Evolutionary conservation across 2,888 invertebrate species (phyloP).

Genomic region (Hybos culiciformis): DNA sequence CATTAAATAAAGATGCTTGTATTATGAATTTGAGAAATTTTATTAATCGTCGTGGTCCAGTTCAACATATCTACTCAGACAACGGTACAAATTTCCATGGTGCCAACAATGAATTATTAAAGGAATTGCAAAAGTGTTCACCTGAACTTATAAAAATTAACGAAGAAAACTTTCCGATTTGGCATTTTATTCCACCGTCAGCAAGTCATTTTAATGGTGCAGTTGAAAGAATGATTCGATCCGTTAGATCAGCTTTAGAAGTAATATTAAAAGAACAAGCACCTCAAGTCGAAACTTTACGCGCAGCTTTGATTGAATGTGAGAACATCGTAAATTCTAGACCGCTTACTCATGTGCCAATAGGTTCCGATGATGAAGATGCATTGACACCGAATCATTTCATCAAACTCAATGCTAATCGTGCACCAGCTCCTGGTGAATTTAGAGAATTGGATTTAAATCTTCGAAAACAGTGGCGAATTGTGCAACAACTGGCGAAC

Average conservation of each 20-base stretch:
- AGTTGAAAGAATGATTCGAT: conserved; percentile 13
- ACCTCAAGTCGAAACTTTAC: conserved; percentile 8
- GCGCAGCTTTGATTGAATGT: conserved; percentile 11
- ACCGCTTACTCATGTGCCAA: conserved; percentile 12
- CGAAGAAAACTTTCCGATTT: too few relatives aligned
- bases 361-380: conserved; percentile 11
- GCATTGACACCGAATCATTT: conserved; percentile 14
- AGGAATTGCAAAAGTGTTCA: too few relatives aligned
- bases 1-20: conserved; percentile 14
- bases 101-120: conserved; percentile 4
- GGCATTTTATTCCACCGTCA: too few relatives aligned
- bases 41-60: conserved; percentile 14
- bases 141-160: too few relatives aligned
- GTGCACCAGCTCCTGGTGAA: conserved; percentile 10
- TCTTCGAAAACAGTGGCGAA: conserved; percentile 12
- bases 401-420: conserved; percentile 13
- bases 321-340: conserved; percentile 13
- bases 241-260: conserved; percentile 10
- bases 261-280: conserved; percentile 11
- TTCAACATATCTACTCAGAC: conserved; percentile 11
- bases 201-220: too few relatives aligned
- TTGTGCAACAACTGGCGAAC: conserved; percentile 8
- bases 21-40: conserved; percentile 14
- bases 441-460: conserved; percentile 2
- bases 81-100: conserved; percentile 11